A percentile compares a stretch with the other conserved stretches of the same genome.
phyloP scores from a whole-genome alignment of 2,113 vertebrate species.

The Corythoichthys intestinalis region DNA sequence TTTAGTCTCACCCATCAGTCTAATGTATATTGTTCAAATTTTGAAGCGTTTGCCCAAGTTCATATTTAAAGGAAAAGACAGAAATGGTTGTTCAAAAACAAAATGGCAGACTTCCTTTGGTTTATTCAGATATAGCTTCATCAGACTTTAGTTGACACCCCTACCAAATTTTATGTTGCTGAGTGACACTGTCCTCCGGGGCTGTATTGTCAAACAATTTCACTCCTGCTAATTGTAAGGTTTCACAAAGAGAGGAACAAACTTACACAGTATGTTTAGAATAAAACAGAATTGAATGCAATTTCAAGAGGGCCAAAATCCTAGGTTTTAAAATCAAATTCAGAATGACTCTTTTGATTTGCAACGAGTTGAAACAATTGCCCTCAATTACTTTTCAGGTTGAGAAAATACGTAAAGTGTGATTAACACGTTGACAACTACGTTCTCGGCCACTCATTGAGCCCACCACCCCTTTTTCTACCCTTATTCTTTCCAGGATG shows the following conservation, averaged over 20 bases:
- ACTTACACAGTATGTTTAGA: conserved; percentile 13
- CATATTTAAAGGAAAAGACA: neutral
- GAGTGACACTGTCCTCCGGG: neutral
- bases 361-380: too few relatives aligned
- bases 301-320: too few relatives aligned
- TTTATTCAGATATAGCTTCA: too few relatives aligned
- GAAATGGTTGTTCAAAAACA: neutral
- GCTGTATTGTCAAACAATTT: neutral
- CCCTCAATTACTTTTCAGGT: too few relatives aligned
- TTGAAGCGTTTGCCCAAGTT: neutral
- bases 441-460: neutral
- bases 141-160: neutral
- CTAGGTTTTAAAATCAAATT: too few relatives aligned
- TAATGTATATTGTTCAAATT: too few relatives aligned
- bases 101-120: neutral
- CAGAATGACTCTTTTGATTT: too few relatives aligned
- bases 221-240: neutral
- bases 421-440: too few relatives aligned
- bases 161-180: neutral
- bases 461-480: conserved; percentile 6
- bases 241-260: neutral
- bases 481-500: conserved; percentile 75
- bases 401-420: too few relatives aligned
- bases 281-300: too few relatives aligned
- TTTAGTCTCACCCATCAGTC: too few relatives aligned